These are phyloP conservation scores for Drymonia ruficornis DNA, from an alignment of 2,888 invertebrate genomes.

Conservation along the genomic window DNA sequence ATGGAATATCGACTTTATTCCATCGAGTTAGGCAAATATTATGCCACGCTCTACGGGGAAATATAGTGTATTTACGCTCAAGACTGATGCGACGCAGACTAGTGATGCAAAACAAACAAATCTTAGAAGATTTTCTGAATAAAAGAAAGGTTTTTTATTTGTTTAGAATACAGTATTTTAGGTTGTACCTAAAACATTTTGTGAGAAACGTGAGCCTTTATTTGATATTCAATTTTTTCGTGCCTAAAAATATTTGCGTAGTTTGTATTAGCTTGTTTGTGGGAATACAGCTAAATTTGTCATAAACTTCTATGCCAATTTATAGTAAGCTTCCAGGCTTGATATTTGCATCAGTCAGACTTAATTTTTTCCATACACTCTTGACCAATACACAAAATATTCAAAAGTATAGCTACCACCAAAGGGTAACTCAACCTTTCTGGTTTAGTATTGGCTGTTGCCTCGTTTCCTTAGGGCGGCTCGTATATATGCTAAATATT, in stretches of 20 bases:
- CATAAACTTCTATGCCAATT: no score
- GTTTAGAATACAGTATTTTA: not conserved
- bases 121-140: constrained; percentile 2
- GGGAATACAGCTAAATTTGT: no score
- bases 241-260: no score
- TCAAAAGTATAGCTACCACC: no score
- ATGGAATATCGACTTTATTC: constrained; percentile 28
- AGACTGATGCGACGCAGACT: constrained; percentile 2
- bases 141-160: not conserved
- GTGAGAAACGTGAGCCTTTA: no score
- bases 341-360: no score
- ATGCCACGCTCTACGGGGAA: constrained; percentile 9
- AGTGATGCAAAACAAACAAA: constrained; percentile 6
- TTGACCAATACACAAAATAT: no score
- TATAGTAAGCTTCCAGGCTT: no score
- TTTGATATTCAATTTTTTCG: no score
- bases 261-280: no score
- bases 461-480: not conserved
- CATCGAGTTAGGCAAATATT: constrained; percentile 30
- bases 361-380: no score
- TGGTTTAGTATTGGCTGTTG: not conserved
- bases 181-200: no score
- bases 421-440: not conserved
- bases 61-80: constrained; percentile 1
- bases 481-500: constrained; percentile 4